Evolutionary conservation across 2,888 invertebrate species (phyloP).

Genomic region (Lamellibrachia satsuma): DNA sequence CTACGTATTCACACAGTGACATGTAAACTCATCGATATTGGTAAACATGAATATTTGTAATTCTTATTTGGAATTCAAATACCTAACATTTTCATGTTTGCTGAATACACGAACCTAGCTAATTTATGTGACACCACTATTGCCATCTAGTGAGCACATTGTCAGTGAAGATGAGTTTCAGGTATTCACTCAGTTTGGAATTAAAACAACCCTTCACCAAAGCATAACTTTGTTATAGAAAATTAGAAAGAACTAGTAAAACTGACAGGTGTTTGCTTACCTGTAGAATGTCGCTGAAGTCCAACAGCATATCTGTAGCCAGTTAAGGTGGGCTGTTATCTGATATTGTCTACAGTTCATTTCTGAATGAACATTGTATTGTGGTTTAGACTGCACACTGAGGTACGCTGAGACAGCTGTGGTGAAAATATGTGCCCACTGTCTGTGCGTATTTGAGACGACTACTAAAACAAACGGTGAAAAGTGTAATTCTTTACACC

Average conservation of each 20-base stretch:
- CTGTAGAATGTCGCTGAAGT: conserved; percentile 96
- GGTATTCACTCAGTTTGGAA: neutral
- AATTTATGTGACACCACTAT: neutral
- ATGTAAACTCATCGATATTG: no score
- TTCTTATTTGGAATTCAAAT: no score
- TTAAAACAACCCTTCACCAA: neutral
- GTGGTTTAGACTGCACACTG: neutral
- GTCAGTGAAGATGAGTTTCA: neutral
- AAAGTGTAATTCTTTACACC: no score
- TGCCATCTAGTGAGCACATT: neutral
- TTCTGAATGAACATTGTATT: neutral
- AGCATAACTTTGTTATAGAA: neutral
- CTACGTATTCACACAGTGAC: no score
- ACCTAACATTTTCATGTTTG: no score
- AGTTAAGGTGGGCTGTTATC: conserved; percentile 4
- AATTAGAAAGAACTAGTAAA: neutral
- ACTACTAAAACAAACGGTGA: no score
- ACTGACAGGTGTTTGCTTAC: conserved; percentile 67
- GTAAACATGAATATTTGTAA: no score
- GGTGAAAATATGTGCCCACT: neutral
- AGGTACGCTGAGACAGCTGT: neutral
- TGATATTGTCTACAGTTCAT: neutral
- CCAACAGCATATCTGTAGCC: conserved; percentile 87
- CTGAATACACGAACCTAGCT: neutral
- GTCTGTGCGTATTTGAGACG: neutral